phyloP scores from a whole-genome alignment of 2,797 vertebrate genomes.

The Luscinia megarhynchos region DNA sequence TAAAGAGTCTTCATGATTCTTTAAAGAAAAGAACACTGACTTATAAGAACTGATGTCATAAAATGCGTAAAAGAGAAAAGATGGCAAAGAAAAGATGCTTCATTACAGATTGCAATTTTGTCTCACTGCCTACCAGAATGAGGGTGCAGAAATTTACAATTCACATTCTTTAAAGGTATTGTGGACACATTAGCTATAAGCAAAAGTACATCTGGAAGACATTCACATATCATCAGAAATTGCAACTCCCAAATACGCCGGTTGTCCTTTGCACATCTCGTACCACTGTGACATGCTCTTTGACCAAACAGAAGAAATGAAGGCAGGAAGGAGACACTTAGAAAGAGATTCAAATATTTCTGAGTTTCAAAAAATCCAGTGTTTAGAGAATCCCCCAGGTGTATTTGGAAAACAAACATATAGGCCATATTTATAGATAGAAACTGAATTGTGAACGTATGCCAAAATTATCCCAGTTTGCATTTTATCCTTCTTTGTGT shows the following conservation, averaged over 20 bases:
- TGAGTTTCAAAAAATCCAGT: fast-evolving
- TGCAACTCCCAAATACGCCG: background rate
- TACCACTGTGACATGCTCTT: background rate
- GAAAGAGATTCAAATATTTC: background rate
- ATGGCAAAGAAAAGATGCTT: background rate
- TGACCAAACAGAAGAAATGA: background rate
- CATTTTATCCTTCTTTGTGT: background rate
- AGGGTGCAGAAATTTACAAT: background rate
- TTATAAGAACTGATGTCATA: background rate
- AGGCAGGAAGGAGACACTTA: background rate
- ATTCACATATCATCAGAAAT: background rate
- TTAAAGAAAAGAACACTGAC: background rate
- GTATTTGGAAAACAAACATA: background rate
- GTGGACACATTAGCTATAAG: background rate
- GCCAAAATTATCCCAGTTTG: background rate
- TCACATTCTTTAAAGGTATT: background rate
- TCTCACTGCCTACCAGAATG: background rate
- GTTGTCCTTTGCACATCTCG: background rate
- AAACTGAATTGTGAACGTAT: background rate
- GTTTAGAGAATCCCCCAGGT: background rate
- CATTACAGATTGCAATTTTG: background rate
- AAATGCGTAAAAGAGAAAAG: background rate
- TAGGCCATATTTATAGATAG: background rate
- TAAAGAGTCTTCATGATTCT: too few relatives aligned
- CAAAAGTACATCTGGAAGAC: background rate